Conservation (phyloP, 2,888 invertebrate genomes). For the Actias luna region DNA sequence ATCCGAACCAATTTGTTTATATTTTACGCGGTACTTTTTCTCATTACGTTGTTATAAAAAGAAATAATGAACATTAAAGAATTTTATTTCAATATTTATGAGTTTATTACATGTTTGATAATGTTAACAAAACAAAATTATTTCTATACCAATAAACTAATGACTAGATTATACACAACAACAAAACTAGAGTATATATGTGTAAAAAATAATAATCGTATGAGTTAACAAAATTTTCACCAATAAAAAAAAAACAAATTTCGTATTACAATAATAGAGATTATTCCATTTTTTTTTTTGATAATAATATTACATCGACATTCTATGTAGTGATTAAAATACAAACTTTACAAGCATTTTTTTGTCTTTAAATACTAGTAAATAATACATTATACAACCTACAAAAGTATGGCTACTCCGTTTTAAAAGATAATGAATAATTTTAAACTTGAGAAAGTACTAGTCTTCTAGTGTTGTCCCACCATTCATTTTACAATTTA, state of each 20-base stretch:
- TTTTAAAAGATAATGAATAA: no score
- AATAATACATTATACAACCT: no score
- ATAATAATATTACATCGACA: no score
- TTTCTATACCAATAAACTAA: background rate
- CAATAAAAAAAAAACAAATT: background rate
- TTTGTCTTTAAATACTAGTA: no score
- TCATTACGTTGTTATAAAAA: conserved; percentile 7
- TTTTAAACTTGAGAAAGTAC: no score
- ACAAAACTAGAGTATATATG: background rate
- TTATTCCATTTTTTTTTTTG: no score
- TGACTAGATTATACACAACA: conserved; percentile 6
- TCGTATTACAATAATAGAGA: no score
- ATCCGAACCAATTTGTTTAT: conserved; percentile 43
- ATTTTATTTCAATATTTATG: conserved; percentile 19
- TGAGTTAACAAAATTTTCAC: background rate
- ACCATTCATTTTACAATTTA: no score
- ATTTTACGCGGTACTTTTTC: conserved; percentile 16
- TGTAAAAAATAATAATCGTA: background rate
- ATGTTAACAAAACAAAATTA: background rate
- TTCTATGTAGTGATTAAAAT: no score
- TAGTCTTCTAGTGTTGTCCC: no score
- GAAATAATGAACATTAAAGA: conserved; percentile 22
- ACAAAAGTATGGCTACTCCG: no score
- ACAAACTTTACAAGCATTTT: no score
- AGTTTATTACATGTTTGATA: background rate